A percentile compares a stretch with the other conserved stretches of the same genome.
Conservation (phyloP, 2,888 invertebrate genomes). For the Cantharis rufa region DNA sequence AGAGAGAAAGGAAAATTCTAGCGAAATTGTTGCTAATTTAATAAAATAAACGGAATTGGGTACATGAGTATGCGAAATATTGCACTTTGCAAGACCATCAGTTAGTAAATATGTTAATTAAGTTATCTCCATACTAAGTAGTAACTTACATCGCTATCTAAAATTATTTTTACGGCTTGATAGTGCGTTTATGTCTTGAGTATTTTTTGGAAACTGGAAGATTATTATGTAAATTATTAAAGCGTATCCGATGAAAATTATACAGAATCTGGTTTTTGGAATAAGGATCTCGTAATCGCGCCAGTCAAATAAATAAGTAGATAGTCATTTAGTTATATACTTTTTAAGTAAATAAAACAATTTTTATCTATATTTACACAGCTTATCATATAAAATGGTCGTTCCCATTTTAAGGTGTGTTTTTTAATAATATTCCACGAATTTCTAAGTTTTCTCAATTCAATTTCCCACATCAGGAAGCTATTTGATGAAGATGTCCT, state of each 20-base stretch:
- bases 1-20: neutral
- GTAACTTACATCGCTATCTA: neutral
- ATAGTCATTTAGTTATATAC: neutral
- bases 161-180: neutral
- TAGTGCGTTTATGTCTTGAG: neutral
- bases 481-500: neutral
- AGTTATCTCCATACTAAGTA: neutral
- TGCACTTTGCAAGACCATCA: neutral
- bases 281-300: neutral
- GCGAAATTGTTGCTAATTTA: neutral
- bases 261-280: neutral
- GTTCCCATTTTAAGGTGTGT: neutral
- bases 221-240: neutral
- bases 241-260: neutral
- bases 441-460: neutral
- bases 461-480: neutral
- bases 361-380: neutral
- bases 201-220: neutral
- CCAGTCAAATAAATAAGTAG: neutral
- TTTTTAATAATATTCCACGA: neutral
- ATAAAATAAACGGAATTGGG: neutral
- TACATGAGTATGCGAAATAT: neutral
- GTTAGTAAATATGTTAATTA: neutral
- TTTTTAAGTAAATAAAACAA: neutral
- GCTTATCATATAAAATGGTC: neutral